Percentiles rank a stretch among this genome's conserved stretches.
Evolutionary conservation across 2,113 vertebrate species (phyloP).

Genomic region (Heterotilapia buettikoferi): DNA sequence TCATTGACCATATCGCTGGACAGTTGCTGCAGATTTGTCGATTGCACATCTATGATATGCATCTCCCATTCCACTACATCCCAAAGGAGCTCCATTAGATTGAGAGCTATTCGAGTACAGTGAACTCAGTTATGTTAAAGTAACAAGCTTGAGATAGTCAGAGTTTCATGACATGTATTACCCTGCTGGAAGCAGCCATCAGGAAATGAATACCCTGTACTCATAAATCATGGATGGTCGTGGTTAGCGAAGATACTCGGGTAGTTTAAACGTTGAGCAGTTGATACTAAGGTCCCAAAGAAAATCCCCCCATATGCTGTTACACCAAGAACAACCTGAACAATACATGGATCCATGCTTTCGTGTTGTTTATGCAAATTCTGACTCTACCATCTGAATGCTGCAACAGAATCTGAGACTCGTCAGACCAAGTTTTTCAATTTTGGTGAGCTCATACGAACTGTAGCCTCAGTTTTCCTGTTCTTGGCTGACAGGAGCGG

Average conservation of each 20-base stretch:
- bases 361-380: background rate
- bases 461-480: background rate
- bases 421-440: accelerated
- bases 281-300: background rate
- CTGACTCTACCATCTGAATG: background rate
- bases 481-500: background rate
- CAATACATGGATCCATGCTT: background rate
- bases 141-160: background rate
- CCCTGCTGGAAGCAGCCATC: background rate
- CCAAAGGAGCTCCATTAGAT: background rate
- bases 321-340: background rate
- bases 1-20: accelerated
- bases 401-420: background rate
- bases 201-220: background rate
- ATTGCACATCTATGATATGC: background rate
- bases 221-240: background rate
- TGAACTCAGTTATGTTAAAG: background rate
- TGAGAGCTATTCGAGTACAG: background rate
- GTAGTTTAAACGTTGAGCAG: background rate
- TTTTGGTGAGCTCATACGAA: background rate
- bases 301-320: background rate
- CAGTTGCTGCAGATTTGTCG: background rate
- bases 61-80: background rate
- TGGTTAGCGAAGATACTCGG: background rate
- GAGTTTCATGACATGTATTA: background rate